A percentile compares a stretch with the other conserved stretches of the same genome.
These are phyloP conservation scores for Synaphobranchus kaupii DNA, from an alignment of 2,797 vertebrate genomes.

Conservation along the genomic window DNA sequence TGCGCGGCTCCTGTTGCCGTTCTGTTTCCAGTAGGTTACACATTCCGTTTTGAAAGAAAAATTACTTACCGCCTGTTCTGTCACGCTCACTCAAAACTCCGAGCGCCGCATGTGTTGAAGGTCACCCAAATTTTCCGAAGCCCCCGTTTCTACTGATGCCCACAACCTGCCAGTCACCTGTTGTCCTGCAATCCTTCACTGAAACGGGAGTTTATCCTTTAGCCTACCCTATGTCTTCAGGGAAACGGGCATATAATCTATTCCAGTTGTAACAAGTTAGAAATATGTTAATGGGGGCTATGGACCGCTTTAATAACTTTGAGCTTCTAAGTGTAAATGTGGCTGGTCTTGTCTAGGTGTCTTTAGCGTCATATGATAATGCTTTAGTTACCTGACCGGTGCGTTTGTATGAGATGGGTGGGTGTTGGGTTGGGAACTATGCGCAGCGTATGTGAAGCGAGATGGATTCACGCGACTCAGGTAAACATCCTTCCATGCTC, in stretches of 20 bases:
- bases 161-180: constrained; percentile 54
- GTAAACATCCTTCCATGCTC: too few relatives aligned
- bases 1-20: background rate
- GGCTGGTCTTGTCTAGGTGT: background rate
- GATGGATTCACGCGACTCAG: background rate
- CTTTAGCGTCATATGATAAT: background rate
- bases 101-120: constrained; percentile 26
- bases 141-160: constrained; percentile 36
- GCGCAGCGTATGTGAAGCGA: background rate
- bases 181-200: constrained; percentile 33
- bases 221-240: constrained; percentile 54
- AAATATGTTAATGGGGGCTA: background rate
- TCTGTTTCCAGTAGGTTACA: background rate
- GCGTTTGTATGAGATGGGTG: background rate
- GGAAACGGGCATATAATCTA: constrained; percentile 31
- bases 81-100: constrained; percentile 31
- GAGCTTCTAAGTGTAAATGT: background rate
- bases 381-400: background rate
- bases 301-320: background rate
- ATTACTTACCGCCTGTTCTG: constrained; percentile 13
- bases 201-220: constrained; percentile 9
- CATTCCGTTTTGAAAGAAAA: background rate
- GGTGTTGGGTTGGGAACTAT: background rate
- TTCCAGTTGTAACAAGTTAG: background rate
- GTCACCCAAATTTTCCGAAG: background rate